Conservation (phyloP, 2,888 invertebrate species). For the Ellobium chinense region DNA sequence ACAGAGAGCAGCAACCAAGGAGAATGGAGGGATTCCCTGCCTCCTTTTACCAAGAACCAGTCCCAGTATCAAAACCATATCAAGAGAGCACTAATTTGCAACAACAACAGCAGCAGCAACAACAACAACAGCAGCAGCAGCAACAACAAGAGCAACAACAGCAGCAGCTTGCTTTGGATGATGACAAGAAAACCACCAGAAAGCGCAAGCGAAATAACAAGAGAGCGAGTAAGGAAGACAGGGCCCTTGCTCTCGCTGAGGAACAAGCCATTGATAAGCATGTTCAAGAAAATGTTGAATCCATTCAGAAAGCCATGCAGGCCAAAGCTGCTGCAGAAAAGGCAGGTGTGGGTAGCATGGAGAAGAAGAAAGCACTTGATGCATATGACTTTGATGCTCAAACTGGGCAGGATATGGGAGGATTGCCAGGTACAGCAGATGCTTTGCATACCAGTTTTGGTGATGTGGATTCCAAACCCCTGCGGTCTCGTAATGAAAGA, state of each 20-base stretch:
- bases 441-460: not conserved
- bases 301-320: constrained; percentile 38
- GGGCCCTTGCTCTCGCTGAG: constrained; percentile 26
- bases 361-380: constrained; percentile 44
- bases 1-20: constrained; percentile 1
- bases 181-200: constrained; percentile 36
- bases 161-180: constrained; percentile 11
- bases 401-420: constrained; percentile 39
- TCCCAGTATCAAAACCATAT: constrained; percentile 15
- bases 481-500: constrained; percentile 35
- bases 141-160: not conserved
- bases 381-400: constrained; percentile 52
- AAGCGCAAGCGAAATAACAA: constrained; percentile 39
- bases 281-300: constrained; percentile 42
- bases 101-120: constrained; percentile 22
- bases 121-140: not conserved
- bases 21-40: constrained; percentile 39
- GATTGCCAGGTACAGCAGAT: not conserved
- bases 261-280: constrained; percentile 40
- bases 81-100: not conserved
- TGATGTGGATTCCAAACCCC: constrained; percentile 16
- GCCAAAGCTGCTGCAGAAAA: constrained; percentile 41
- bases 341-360: not conserved
- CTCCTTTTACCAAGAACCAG: constrained; percentile 45
- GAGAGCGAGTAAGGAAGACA: constrained; percentile 29